Base-by-base conservation (phyloP, 2,888 invertebrate species). In the Athalia rosae region DNA sequence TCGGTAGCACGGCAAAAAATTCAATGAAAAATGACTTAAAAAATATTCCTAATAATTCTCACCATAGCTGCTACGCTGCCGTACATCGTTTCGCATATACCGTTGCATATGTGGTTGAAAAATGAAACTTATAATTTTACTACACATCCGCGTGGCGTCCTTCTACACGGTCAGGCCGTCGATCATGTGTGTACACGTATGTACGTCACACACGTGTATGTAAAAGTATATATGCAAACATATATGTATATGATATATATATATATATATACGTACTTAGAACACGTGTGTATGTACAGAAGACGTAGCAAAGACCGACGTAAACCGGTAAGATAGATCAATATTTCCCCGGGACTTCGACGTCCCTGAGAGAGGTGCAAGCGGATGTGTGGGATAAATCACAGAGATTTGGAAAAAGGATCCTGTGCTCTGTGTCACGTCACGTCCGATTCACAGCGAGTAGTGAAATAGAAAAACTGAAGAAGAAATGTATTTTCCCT, bases 281-380 rank as follows among this genome's bases (percentile, higher is more conserved):
- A 61, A 11, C 61, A 28, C 41, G 0, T 62, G 43, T 15, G 43
- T 62, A 62, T 15, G 13, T 58, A 11, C 11, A 62, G 43, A 28
- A 8, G 41, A 7, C 9, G 43, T 4, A 41, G 4, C 41, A 2
- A 11, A 62, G 58, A 41, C 5, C 8, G 15, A 45, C 43, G 43
- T 43, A 3, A 63, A 45, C 45, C 63, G 63, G 53, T 53, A 41
- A 13, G 45, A 13, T 7, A 63, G 63, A 63, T 63, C 63, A 63
- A 63, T 63, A 63, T 63, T 45, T 63, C 63, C 63, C 47, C 45
- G 63, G 47, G 47, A 47, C 63, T 63, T 63, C 13, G 63, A 63
- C 63, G 63, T 63, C 13, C 13, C 43, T 47, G 63, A 63, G 45
- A 43, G 45, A 63, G 13, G 47, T 45, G 63, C 61, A 41, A 41